These are phyloP conservation scores for Labroides dimidiatus DNA, from an alignment of 2,797 vertebrate species.

Conservation along the genomic window DNA sequence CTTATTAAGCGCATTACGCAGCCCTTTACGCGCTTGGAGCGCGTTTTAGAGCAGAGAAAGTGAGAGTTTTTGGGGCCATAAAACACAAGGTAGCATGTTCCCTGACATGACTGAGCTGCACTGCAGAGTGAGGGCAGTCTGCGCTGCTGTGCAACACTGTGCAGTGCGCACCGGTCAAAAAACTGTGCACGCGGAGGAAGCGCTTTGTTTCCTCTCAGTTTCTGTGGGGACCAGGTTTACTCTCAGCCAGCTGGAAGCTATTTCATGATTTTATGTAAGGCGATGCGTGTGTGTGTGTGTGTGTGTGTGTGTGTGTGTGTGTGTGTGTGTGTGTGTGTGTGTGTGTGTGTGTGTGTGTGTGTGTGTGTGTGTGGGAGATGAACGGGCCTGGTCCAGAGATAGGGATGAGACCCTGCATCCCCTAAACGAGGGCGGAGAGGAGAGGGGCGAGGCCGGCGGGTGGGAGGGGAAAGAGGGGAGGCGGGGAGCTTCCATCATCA, in stretches of 20 bases:
- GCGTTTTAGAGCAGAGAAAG: background rate
- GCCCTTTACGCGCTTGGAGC: background rate
- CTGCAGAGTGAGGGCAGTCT: slow-evolving; percentile 30
- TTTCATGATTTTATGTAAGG: slow-evolving; percentile 45
- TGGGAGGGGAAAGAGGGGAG: slow-evolving; percentile 58
- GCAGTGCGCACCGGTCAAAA: slow-evolving; percentile 22
- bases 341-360: slow-evolving; percentile 25
- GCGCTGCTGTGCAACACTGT: slow-evolving; percentile 15
- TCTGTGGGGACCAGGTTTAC: slow-evolving; percentile 18
- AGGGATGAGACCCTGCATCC: slow-evolving; percentile 65
- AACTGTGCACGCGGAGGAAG: background rate
- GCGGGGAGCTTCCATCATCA: slow-evolving; percentile 42
- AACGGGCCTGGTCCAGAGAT: slow-evolving; percentile 45
- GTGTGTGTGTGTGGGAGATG: slow-evolving; percentile 4
- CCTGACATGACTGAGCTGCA: slow-evolving; percentile 3
- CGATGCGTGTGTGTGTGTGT: slow-evolving; percentile 19
- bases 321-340: slow-evolving; percentile 19
- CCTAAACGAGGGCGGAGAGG: slow-evolving; percentile 44
- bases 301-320: slow-evolving; percentile 6
- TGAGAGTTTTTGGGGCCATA: background rate
- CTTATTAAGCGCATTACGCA: slow-evolving; percentile 16
- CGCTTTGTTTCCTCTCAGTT: slow-evolving; percentile 51
- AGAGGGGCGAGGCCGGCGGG: slow-evolving; percentile 69
- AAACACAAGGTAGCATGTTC: background rate
- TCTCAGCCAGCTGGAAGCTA: slow-evolving; percentile 54